These are phyloP conservation scores for Calosoma granatense DNA, from an alignment of 1,140 invertebrate species.

Conservation along the genomic window DNA sequence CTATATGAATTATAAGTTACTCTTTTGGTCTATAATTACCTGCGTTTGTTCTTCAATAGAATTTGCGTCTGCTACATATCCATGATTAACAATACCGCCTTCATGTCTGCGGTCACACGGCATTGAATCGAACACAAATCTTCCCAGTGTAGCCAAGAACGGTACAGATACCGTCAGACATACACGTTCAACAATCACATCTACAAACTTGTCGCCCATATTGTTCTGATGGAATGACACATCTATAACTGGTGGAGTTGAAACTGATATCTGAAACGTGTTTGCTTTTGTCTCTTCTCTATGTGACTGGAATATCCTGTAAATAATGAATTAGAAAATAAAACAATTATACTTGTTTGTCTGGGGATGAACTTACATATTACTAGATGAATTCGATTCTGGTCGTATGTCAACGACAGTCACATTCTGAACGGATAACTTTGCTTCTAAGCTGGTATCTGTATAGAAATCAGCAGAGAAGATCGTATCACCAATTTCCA, in stretches of 20 bases:
- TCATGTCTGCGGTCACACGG: conserved; percentile 44
- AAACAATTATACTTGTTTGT: neutral
- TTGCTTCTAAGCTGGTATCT: conserved; percentile 59
- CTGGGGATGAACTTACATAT: conserved; percentile 21
- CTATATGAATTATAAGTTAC: too few species aligned
- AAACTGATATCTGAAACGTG: conserved; percentile 50
- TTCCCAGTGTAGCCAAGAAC: conserved; percentile 54
- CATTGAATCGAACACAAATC: conserved; percentile 57
- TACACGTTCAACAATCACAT: conserved; percentile 61
- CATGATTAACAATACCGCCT: conserved; percentile 55
- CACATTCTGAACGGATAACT: conserved; percentile 58
- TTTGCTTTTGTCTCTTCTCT: conserved; percentile 44
- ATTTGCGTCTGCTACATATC: conserved; percentile 43
- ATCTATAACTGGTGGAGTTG: conserved; percentile 55
- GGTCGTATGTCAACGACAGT: conserved; percentile 63
- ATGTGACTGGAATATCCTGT: conserved; percentile 58
- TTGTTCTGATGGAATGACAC: conserved; percentile 51
- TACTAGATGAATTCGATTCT: conserved; percentile 35
- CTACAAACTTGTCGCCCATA: conserved; percentile 49
- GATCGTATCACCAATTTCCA: conserved; percentile 60
- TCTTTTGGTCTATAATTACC: conserved; percentile 24
- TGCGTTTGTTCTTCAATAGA: conserved; percentile 19
- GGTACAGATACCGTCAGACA: conserved; percentile 62
- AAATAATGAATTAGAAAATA: conserved; percentile 20
- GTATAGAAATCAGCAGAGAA: conserved; percentile 53